Evolutionary conservation across 2,888 invertebrate species (phyloP).

Genomic region (Idaea straminata): DNA sequence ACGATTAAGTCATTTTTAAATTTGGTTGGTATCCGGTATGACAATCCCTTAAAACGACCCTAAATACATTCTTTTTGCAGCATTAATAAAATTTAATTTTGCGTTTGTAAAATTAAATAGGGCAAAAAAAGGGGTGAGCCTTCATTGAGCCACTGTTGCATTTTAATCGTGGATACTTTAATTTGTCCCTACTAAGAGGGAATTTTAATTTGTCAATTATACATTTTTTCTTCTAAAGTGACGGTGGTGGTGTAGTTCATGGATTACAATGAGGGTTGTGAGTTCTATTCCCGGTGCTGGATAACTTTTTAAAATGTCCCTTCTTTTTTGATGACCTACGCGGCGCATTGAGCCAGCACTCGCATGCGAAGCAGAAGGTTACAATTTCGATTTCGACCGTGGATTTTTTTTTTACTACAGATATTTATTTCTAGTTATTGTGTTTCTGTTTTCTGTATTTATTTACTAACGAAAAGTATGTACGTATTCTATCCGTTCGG

Average conservation of each 20-base stretch:
- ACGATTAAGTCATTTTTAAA: no score
- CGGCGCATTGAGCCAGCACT: no score
- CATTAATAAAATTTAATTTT: constrained; percentile 1
- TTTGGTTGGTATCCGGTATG: not conserved
- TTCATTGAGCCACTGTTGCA: not conserved
- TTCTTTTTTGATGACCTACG: no score
- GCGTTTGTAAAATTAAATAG: not conserved
- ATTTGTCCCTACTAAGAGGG: constrained; percentile 1
- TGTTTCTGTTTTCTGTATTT: no score
- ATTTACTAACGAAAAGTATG: no score
- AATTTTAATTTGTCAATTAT: not conserved
- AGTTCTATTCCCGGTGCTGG: no score
- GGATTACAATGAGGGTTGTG: not conserved
- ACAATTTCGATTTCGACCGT: no score
- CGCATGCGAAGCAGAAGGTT: no score
- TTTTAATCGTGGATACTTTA: not conserved
- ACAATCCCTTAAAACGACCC: constrained; percentile 8
- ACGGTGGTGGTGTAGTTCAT: not conserved
- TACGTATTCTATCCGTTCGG: no score
- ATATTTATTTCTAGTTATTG: no score
- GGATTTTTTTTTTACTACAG: no score
- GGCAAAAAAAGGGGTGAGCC: not conserved
- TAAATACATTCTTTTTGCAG: not conserved
- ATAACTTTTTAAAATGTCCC: no score
- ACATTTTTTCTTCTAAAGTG: not conserved